A percentile compares a stretch with the other conserved stretches of the same genome.
These are phyloP conservation scores for Drosophila erecta DNA, from an alignment of 1,140 invertebrate species.

Conservation along the genomic window DNA sequence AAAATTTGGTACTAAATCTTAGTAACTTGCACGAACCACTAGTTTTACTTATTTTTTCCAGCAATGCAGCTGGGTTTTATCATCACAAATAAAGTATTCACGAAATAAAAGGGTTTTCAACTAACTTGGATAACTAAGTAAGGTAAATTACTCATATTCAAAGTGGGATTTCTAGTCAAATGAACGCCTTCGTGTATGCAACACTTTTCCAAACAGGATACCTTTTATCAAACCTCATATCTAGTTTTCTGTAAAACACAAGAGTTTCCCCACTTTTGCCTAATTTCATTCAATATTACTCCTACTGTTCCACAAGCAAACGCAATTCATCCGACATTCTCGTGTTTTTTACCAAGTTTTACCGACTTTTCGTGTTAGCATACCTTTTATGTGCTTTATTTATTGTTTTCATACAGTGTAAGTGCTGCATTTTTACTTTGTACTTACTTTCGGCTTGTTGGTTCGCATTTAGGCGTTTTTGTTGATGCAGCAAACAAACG, in stretches of 20 bases:
- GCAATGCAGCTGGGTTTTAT: no score
- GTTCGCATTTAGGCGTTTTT: constrained; percentile 24
- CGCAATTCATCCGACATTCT: neutral
- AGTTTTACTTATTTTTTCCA: neutral
- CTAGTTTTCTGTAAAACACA: no score
- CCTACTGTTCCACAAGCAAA: no score
- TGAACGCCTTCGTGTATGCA: no score
- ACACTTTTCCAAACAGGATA: no score
- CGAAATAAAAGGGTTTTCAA: no score
- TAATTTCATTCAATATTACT: no score
- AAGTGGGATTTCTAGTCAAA: no score
- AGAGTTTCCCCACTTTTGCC: no score
- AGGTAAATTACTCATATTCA: neutral
- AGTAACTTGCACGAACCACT: neutral
- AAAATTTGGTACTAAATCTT: constrained; percentile 11
- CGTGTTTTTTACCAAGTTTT: neutral
- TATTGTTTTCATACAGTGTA: constrained; percentile 3
- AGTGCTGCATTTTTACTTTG: constrained; percentile 4
- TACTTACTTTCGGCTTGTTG: constrained; percentile 2
- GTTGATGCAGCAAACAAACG: constrained; percentile 38
- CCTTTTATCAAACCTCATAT: no score
- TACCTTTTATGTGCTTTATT: constrained; percentile 1
- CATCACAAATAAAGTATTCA: no score
- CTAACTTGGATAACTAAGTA: neutral
- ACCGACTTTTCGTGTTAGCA: neutral